Evolutionary conservation across 35 echinoderm and acorn worm species (phyloP).

Genomic region (Amphiura filiformis): DNA sequence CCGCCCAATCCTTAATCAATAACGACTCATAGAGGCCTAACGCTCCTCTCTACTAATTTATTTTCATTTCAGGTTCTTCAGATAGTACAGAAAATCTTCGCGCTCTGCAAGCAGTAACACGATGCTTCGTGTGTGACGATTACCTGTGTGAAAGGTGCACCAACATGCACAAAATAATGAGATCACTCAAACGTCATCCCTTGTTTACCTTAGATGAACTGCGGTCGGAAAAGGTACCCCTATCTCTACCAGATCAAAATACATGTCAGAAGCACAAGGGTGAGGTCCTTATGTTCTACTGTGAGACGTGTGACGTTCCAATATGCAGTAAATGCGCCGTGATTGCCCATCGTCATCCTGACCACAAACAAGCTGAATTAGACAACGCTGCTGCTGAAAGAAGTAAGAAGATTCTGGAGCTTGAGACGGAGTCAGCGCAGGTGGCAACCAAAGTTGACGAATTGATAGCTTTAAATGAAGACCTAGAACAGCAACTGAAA

Average conservation of each 20-base stretch:
- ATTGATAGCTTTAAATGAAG: neutral
- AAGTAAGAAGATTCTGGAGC: neutral
- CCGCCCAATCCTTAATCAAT: too few relatives aligned
- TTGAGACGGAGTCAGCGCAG: neutral
- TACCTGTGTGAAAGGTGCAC: neutral
- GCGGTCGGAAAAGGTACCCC: neutral
- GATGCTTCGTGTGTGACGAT: neutral
- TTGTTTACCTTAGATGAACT: neutral
- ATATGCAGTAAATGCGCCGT: neutral
- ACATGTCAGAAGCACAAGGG: neutral
- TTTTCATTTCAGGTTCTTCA: neutral
- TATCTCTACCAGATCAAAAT: neutral
- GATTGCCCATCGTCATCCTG: neutral
- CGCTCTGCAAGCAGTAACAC: neutral
- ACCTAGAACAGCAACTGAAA: neutral
- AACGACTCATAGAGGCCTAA: too few relatives aligned
- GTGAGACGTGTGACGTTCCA: neutral
- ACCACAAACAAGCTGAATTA: too few relatives aligned
- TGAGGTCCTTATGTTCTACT: neutral
- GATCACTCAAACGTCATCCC: neutral
- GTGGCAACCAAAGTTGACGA: neutral
- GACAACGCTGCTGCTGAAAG: neutral
- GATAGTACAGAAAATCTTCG: too few relatives aligned
- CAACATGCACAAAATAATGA: neutral
- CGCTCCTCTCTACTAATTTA: neutral